Base-by-base conservation (phyloP, 37 sponge, comb jelly and placozoan species). In the Eunapius fragilis region DNA sequence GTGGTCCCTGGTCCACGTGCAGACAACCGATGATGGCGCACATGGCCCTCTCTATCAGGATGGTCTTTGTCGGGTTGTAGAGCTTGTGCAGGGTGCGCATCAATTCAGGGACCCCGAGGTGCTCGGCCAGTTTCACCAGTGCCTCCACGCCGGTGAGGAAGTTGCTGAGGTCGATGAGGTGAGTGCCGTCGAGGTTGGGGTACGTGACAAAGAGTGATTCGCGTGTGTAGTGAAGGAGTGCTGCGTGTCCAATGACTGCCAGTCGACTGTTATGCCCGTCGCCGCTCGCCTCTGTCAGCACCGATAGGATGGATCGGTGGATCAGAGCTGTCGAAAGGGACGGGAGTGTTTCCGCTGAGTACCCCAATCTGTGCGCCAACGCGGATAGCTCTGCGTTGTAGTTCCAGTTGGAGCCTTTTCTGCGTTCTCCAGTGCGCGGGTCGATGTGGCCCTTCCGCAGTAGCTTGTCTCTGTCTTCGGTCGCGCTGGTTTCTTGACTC, bases 91-190 rank as follows among this genome's bases (percentile, higher is more conserved):
- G 25, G 25, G 87, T 87, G 25, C 67, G 78, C 25, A 95, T 85
- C 31, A 97, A 92, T 7, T 95, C 92, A 23, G 89, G 74, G 17
- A 94, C 47, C 9, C 98, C 98, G 0, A 97, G 77, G 74, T 89
- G 85, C 24, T 93, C 85, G 19, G 91, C 87, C 11, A 90, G 37
- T 31, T 79, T 49, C 25, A 38, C 32, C 28, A 97, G 69, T 23
- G 48, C 58, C 17, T 28, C 72, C 2, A 69, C 36, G 32, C 89
- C 71, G 12, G 73, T 88, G 2, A 96, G 71, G 50, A 72, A 84
- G 23, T 71, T n/a, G 31, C 72, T 33, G 0, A 96, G 25, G 31
- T 91, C 87, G 24, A 27, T 35, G 23, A 95, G 48, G 37, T 67
- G 50, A 10, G 25, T 58, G 1, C 85, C 93, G 25, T 75, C 72